Base-by-base conservation (phyloP, 2,113 vertebrate genomes). In the Pampusana beccarii region DNA sequence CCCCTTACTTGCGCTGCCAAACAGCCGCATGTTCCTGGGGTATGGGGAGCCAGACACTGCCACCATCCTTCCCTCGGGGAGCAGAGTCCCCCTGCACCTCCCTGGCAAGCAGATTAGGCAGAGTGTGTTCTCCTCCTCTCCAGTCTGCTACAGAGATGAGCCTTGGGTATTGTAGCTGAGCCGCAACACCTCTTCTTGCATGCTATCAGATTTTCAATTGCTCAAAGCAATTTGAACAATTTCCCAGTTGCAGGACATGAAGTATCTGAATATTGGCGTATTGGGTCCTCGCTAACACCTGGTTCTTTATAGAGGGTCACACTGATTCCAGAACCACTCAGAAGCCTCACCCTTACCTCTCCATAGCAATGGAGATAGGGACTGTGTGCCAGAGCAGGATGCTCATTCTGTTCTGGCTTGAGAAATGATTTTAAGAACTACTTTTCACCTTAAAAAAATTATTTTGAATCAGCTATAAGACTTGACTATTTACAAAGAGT, bases 21-120 rank as follows among this genome's bases (percentile, higher is more conserved):
- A 14, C 3, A 6, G 13, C 36, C 6, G 21, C 0, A 0, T 54
- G 64, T 17, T 80, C 26, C 72, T 66, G 28, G 12, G 23, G 56
- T n/a, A n/a, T 31, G 40, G 40, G 34, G 24, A 46, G 11, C 25
- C 28, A 33, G n/a, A 10, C 0, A 2, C 20, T 61, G 44, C 36
- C 50, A 10, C 48, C 31, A 11, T 5, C n/a, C 21, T 57, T 29
- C 50, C 46, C 70, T 23, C 20, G 23, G 34, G 21, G 3, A 73
- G 29, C 29, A 53, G 65, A 33, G 48, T 16, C 31, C 28, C 64
- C 64, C 12, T 65, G 56, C 64, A 38, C 21, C 16, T 79, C 60
- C 33, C 51, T 66, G 36, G 44, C 24, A 17, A 44, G 50, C 40
- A 70, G 16, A 28, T 77, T 23, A 24, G 26, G 62, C 66, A 73